Base-by-base conservation (phyloP, 2,113 vertebrate genomes). In the Arvicanthis niloticus region DNA sequence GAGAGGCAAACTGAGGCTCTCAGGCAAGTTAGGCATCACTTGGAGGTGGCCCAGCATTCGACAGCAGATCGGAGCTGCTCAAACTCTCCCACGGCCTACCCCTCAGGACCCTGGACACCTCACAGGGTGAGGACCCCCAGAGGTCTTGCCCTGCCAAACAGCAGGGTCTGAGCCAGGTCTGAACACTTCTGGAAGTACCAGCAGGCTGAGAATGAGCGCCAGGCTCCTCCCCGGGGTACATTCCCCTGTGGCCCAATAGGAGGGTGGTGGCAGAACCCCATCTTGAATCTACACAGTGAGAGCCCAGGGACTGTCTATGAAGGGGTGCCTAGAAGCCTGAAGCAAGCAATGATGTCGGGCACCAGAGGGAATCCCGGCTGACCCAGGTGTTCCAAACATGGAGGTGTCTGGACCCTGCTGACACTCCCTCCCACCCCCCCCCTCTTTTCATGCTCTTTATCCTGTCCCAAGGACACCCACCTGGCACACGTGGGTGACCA, bases 1-100 rank as follows among this genome's bases (percentile, higher is more conserved):
- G 87, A 65, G 89, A 87, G 88, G 68, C 68, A 97, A 93, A 97
- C 93, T 94, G 93, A 97, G 94, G 95, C 82, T 87, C 8, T 87
- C 8, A 0, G 62, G 72, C 56, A 91, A 65, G 42, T 86, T 70
- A 91, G 75, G n/a, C 7, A 53, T 77, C 8, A 1, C 7, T 6
- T 80, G 0, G 0, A 65, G 40, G 22, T 75, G 70, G 56, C 22
- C 48, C 58, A 75, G 85, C 75, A 72, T 45, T 42, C 0, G 0
- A 19, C n/a, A 51, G 53, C 42, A 70, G 34, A 34, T 0, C 8
- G 21, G 42, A 75, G 58, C 21, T 45, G 34, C 29, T 37, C 26
- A 68, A 24, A 31, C 31, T 68, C 15, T 11, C 56, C 67, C 37
- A n/a, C 45, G 22, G 58, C 9, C 45, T n/a, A 68, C 17, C 6